These are phyloP conservation scores for Rhagoletis zephyria DNA, from an alignment of 1,140 invertebrate genomes.

Conservation along the genomic window DNA sequence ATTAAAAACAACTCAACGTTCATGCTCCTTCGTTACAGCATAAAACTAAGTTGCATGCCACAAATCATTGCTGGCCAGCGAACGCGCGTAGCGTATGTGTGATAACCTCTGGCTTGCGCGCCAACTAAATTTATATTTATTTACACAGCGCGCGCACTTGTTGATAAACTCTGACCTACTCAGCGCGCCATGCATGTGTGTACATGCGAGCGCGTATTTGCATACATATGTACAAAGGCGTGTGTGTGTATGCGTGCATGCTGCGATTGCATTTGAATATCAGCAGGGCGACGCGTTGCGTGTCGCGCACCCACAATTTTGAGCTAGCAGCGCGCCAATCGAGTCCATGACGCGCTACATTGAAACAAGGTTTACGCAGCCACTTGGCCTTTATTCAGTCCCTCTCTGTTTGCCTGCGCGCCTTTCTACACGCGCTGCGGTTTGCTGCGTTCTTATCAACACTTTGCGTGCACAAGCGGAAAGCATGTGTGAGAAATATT, in stretches of 20 bases:
- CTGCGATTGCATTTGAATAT: not conserved
- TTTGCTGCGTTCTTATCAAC: not conserved
- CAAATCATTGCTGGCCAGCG: not conserved
- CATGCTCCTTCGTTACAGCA: not conserved
- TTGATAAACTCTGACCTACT: constrained; percentile 36
- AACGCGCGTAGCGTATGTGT: not conserved
- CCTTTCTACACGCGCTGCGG: not conserved
- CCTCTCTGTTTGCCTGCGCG: not conserved
- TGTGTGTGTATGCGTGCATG: not conserved
- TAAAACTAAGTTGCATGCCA: constrained; percentile 21
- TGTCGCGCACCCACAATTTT: constrained; percentile 23
- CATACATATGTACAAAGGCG: not conserved
- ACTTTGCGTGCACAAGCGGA: not conserved
- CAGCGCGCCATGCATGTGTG: not conserved
- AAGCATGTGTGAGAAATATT: not conserved
- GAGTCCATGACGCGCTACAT: not conserved
- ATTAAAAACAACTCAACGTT: not conserved
- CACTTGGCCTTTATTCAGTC: too few species aligned
- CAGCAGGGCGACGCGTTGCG: not conserved
- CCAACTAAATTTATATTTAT: not conserved
- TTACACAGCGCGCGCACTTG: not conserved
- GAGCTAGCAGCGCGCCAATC: not conserved
- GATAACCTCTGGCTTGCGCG: constrained; percentile 22
- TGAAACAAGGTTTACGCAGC: not conserved
- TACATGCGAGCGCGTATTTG: not conserved